Evolutionary conservation across 2,797 vertebrate genomes (phyloP), one percentile per base, ranked within the genome.

Genomic region (Microctenopoma stevenorrisi): DNA sequence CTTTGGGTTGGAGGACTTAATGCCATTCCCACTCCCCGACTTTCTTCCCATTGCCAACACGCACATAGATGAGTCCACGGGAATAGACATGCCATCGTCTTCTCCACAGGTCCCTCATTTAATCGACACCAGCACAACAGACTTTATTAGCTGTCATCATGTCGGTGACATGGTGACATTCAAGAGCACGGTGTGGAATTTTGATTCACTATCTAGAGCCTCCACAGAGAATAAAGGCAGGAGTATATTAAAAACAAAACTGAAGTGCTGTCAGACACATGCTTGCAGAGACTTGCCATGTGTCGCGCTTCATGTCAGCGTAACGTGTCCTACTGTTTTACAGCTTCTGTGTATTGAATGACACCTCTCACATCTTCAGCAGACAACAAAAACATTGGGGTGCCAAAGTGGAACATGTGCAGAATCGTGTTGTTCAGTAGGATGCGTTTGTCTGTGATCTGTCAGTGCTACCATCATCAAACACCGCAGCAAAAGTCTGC

Each of bases 111-210:
- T 12, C 43, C 38, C 37, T 67, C n/a, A 13, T 65, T 78, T 33
- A 30, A 43, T 22, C 35, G 56, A 61, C 69, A 65, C 5, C 65
- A 47, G 46, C 60, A 46, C 16, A 1, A 8, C 62, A 53, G 48
- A 67, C 28, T 62, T 68, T 59, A 81, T 61, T 42, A 74, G n/a
- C 60, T 64, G 63, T 63, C 69, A 51, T 55, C 35, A 14, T 15
- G 40, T 61, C 49, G 33, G 7, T 43, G 63, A 57, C 54, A 30
- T 14, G 2, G 14, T 33, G 59, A 66, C 14, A 68, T 70, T 68
- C 11, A 22, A 37, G 22, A 55, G 25, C 55, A 7, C 0, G 7
- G 54, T 40, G 38, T 33, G 53, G 14, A 13, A 2, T 56, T 64
- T 70, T 49, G 43, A 54, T 50, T 53, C 43, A 55, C 30, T 9